Evolutionary conservation across 1,140 invertebrate species (phyloP).

Genomic region (Scaptodrosophila lebanonensis): DNA sequence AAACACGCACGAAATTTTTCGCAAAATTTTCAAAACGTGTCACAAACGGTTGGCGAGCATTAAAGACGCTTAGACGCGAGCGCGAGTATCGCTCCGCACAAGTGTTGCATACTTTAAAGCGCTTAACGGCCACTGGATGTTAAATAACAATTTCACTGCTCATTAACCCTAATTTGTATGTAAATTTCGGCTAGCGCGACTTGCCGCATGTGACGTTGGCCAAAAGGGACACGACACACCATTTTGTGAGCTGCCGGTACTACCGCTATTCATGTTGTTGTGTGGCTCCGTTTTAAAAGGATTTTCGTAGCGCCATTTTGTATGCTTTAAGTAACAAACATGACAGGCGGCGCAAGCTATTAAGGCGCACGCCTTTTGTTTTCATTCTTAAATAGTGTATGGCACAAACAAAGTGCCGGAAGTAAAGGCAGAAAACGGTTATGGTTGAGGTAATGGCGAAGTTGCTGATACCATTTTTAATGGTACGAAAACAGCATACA

Average conservation of each 20-base stretch:
- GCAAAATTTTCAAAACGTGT: constrained; percentile 60
- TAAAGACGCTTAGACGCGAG: constrained; percentile 2
- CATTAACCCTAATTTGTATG: constrained; percentile 76
- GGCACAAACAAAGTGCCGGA: too few relatives aligned
- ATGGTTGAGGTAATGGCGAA: too few relatives aligned
- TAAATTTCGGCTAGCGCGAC: constrained; percentile 60
- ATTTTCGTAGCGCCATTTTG: too few relatives aligned
- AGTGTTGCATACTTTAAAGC: constrained; percentile 59
- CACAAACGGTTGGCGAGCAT: constrained; percentile 31
- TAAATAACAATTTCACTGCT: constrained; percentile 76
- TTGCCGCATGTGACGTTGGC: constrained; percentile 16
- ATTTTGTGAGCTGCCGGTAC: too few relatives aligned
- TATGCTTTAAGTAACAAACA: constrained; percentile 1
- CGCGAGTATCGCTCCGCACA: constrained; percentile 33
- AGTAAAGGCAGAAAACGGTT: too few relatives aligned
- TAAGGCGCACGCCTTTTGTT: too few relatives aligned
- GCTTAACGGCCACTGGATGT: constrained; percentile 65
- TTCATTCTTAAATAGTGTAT: too few relatives aligned
- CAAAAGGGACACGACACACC: too few relatives aligned
- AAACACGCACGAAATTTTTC: background rate
- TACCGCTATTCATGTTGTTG: too few relatives aligned
- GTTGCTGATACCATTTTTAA: too few relatives aligned
- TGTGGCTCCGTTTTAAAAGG: too few relatives aligned
- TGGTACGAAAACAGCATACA: too few relatives aligned
- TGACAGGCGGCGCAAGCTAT: background rate